Conservation (phyloP, 2,888 invertebrate genomes). For the Drosophila ochracea region DNA sequence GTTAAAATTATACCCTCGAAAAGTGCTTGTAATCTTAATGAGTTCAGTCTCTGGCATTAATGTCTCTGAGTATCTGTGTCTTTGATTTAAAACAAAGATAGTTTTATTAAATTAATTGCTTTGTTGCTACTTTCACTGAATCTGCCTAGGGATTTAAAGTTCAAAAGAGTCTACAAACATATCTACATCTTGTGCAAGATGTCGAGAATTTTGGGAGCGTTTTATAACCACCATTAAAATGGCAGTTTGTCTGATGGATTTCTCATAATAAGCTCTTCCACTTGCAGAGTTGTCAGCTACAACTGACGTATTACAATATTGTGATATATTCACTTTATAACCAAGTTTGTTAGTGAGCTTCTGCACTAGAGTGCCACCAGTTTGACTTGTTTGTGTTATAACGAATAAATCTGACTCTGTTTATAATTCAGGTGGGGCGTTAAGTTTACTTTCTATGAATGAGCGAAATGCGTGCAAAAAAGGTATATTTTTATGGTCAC, state of each 20-base stretch:
- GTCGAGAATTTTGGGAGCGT: conserved; percentile 13
- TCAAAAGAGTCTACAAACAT: conserved; percentile 15
- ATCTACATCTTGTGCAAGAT: conserved; percentile 20
- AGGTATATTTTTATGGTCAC: conserved; percentile 31
- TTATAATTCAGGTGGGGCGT: conserved; percentile 58
- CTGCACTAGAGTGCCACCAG: conserved; percentile 22
- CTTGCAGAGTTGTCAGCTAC: conserved; percentile 32
- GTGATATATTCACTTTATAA: conserved; percentile 21
- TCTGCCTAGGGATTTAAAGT: conserved; percentile 1
- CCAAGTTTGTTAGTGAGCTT: conserved; percentile 8
- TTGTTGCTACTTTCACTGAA: conserved; percentile 1
- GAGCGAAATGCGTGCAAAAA: conserved; percentile 54
- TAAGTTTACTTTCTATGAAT: conserved; percentile 65
- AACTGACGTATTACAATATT: conserved; percentile 19
- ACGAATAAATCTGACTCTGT: conserved; percentile 43
- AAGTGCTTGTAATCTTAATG: neutral
- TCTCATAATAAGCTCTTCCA: conserved; percentile 26
- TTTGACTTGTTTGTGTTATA: conserved; percentile 46
- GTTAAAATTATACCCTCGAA: neutral
- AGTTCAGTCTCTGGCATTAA: neutral
- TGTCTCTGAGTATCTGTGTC: neutral
- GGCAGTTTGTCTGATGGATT: conserved; percentile 41
- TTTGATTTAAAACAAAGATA: neutral
- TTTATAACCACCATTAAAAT: conserved; percentile 2
- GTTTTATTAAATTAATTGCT: neutral